These are phyloP conservation scores for Brienomyrus longianalis DNA, from an alignment of 2,113 vertebrate genomes.

Conservation along the genomic window DNA sequence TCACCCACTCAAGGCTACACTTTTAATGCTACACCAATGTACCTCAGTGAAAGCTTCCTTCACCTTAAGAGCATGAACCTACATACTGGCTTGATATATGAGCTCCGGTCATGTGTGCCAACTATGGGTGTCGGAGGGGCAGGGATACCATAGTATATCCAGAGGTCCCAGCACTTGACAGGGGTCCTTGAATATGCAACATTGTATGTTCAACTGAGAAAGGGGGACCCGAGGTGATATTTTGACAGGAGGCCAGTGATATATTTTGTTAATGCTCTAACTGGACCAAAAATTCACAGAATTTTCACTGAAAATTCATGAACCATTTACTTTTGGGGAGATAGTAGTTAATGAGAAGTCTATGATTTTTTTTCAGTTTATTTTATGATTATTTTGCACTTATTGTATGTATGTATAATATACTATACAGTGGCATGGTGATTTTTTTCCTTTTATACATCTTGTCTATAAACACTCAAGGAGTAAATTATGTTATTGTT, in stretches of 20 bases:
- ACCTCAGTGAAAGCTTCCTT: not conserved
- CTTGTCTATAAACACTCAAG: not conserved
- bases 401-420: not conserved
- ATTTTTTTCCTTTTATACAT: not conserved
- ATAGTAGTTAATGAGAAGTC: not conserved
- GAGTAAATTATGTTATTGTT: not conserved
- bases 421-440: not conserved
- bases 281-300: not conserved
- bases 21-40: not conserved
- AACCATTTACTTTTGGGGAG: not conserved
- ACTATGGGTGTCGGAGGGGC: not conserved
- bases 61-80: not conserved
- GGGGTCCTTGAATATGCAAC: not conserved
- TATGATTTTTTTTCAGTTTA: not conserved
- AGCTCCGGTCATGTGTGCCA: not conserved
- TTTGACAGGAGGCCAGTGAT: not conserved
- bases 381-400: too few species aligned
- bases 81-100: not conserved
- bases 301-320: too few species aligned
- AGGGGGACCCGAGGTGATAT: not conserved
- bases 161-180: not conserved
- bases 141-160: not conserved
- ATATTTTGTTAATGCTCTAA: not conserved
- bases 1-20: not conserved
- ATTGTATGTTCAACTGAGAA: not conserved